Evolutionary conservation across 1,140 invertebrate species (phyloP).

Genomic region (Conus ventricosus): DNA sequence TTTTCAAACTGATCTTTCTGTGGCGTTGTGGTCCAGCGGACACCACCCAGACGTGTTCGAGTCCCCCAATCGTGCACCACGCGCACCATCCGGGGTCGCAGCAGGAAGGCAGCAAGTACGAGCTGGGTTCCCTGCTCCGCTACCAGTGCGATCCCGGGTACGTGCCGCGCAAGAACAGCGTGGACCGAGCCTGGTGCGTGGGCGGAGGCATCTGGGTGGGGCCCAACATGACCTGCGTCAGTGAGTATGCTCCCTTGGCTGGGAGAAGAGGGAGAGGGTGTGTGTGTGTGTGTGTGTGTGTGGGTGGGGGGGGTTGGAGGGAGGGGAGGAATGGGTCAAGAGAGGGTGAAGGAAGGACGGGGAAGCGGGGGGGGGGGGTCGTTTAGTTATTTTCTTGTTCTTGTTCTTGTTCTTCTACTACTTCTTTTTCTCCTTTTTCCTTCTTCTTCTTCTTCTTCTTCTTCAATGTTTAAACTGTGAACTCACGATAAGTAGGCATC

Average conservation of each 20-base stretch:
- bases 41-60: constrained; percentile 46
- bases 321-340: constrained; percentile 67
- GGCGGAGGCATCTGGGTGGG: constrained; percentile 92
- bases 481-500: too few species aligned
- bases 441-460: too few species aligned
- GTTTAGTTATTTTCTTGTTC: too few species aligned
- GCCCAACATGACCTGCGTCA: constrained; percentile 95
- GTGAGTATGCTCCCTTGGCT: constrained; percentile 79
- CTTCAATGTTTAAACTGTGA: too few species aligned
- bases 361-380: too few species aligned
- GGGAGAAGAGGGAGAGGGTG: neutral
- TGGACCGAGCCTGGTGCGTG: constrained; percentile 88
- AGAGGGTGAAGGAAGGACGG: too few species aligned
- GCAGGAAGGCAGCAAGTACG: constrained; percentile 34
- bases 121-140: constrained; percentile 49
- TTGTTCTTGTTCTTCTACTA: too few species aligned
- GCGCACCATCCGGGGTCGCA: constrained; percentile 49
- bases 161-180: constrained; percentile 44
- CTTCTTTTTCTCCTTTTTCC: too few species aligned
- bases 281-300: neutral
- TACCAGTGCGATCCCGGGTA: constrained; percentile 57
- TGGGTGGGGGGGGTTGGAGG: constrained; percentile 82
- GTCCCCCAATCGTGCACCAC: constrained; percentile 52
- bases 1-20: neutral
- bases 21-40: constrained; percentile 16